A percentile compares a stretch with the other conserved stretches of the same genome.
phyloP scores from a whole-genome alignment of 2,113 vertebrate genomes.

The Oncorhynchus masou region DNA sequence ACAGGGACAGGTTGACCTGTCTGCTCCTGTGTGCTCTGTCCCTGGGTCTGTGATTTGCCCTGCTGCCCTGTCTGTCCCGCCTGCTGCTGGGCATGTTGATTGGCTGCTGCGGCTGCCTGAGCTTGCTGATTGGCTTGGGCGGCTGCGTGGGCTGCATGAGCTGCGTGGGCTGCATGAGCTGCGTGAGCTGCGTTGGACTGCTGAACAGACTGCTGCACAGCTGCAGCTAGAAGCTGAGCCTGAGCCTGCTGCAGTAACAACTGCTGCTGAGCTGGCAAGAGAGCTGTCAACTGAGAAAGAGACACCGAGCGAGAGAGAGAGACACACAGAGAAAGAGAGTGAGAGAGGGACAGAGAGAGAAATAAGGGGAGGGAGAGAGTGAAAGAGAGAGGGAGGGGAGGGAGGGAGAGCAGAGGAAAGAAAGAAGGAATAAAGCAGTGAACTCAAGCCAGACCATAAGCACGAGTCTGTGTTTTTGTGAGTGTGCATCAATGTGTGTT shows the following conservation, averaged over 20 bases:
- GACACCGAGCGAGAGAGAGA: background rate
- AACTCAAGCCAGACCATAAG: conserved; percentile 41
- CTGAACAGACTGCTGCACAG: conserved; percentile 76
- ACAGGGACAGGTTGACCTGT: conserved; percentile 71
- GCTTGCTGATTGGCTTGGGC: conserved; percentile 75
- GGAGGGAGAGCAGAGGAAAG: background rate
- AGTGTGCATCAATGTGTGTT: background rate
- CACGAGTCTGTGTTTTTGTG: background rate
- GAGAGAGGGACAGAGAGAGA: no score
- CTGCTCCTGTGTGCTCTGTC: conserved; percentile 75
- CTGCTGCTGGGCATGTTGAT: conserved; percentile 75
- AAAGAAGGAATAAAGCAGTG: conserved; percentile 32
- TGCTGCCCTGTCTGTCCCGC: conserved; percentile 60
- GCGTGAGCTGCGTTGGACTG: conserved; percentile 65
- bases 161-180: conserved; percentile 66
- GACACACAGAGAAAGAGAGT: no score
- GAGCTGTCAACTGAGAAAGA: conserved; percentile 78
- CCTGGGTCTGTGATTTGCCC: conserved; percentile 67
- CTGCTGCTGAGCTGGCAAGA: conserved; percentile 89
- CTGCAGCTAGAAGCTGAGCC: conserved; percentile 87
- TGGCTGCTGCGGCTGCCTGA: conserved; percentile 73
- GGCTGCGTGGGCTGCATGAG: conserved; percentile 56
- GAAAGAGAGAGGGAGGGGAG: background rate
- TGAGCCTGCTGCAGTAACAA: conserved; percentile 88
- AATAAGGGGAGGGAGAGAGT: background rate